Base-by-base conservation (phyloP, 2,888 invertebrate genomes). In the Hemaris fuciformis region DNA sequence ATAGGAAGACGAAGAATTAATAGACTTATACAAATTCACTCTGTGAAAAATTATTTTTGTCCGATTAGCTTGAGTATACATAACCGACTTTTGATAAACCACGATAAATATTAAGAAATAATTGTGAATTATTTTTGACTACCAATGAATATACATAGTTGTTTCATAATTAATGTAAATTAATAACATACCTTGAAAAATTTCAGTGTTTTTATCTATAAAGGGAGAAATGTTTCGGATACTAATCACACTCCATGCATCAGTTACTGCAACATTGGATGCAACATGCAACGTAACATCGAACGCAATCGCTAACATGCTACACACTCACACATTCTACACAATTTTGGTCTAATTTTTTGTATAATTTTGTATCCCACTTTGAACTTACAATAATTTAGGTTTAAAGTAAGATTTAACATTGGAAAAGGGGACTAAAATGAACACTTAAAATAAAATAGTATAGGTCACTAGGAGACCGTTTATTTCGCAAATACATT, bases 271-370 rank as follows among this genome's bases (percentile, higher is more conserved):
- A 60, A 34, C 62, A 53, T 31, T 15, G n/a, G 60, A 68, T 66
- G 68, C 66, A 72, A 66, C 74, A 74, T 74, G 74, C 74, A 64
- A 60, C 45, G 61, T 46, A 46, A 63, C 66, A 64, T 1, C 25
- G 60, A 23, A 1, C 59, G 60, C 57, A 53, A 67, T 67, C 66
- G 62, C 65, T 62, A 59, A 61, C 68, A 71, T 59, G 62, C 62
- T 42, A 61, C 46, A 63, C 46, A 38, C 41, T 31, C 61, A 27
- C 57, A 62, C 58, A 34, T 38, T 57, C 27, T 57, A 20, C 46
- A 34, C n/a, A 31, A n/a, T 57, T 23, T 57, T 31, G 27, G 10
- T 18, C 7, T 20, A 43, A 4, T 18, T 20, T 43, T 7, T 1
- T 8, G 15, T 43, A 20, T 53, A 18, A 10, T 31, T 31, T 20